phyloP scores from a whole-genome alignment of 2,113 vertebrate genomes.

The Gyps fulvus region DNA sequence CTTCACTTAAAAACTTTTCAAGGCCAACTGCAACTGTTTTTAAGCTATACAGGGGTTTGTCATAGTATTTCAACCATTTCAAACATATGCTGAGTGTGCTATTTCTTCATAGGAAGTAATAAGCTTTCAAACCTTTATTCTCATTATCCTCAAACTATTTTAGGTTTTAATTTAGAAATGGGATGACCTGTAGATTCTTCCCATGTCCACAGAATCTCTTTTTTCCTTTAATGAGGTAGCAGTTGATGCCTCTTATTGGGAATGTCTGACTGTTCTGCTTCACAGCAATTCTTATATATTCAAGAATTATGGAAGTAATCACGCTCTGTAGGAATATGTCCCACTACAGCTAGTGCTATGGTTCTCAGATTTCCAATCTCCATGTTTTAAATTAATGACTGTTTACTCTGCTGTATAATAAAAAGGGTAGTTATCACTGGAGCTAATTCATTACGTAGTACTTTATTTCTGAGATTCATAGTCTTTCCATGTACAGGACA shows the following conservation, averaged over 20 bases:
- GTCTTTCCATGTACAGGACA: neutral
- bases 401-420: constrained; percentile 58
- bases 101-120: neutral
- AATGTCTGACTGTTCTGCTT: constrained; percentile 29
- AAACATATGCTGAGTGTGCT: neutral
- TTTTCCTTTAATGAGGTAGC: constrained; percentile 12
- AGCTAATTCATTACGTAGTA: constrained; percentile 43
- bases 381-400: constrained; percentile 65
- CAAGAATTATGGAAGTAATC: constrained; percentile 64
- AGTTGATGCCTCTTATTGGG: neutral
- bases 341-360: neutral
- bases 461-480: constrained; percentile 31
- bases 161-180: constrained; percentile 15
- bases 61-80: neutral
- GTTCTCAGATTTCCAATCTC: constrained; percentile 61
- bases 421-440: constrained; percentile 43
- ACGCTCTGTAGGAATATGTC: constrained; percentile 22
- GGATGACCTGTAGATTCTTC: neutral
- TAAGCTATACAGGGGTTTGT: neutral
- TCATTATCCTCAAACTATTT: neutral
- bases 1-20: neutral
- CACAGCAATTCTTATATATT: constrained; percentile 40
- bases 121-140: neutral
- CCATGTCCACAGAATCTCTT: neutral
- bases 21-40: neutral